Evolutionary conservation across 2,113 vertebrate genomes (phyloP).

Genomic region (Meles meles): DNA sequence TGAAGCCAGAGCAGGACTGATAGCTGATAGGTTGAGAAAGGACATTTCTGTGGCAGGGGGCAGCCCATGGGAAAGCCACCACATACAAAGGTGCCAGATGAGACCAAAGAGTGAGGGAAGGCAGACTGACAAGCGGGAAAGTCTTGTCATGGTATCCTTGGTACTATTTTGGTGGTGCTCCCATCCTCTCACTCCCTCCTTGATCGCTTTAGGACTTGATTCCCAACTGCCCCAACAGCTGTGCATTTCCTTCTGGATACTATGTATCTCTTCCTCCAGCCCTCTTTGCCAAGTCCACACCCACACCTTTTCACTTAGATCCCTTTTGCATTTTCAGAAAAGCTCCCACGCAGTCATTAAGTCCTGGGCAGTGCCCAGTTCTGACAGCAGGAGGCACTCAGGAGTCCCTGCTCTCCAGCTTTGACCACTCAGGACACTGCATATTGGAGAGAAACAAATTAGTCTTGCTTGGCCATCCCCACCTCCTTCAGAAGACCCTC

Average conservation of each 20-base stretch:
- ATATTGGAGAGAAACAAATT: neutral
- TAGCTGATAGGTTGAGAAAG: neutral
- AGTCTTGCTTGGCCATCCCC: neutral
- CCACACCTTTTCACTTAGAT: neutral
- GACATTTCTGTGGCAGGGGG: neutral
- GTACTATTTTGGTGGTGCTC: neutral
- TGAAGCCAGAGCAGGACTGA: neutral
- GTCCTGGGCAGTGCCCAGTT: neutral
- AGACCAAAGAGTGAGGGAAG: rapidly evolving
- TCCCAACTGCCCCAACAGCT: neutral
- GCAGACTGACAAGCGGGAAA: neutral
- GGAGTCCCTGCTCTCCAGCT: neutral
- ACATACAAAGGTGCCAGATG: neutral
- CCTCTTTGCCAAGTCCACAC: neutral
- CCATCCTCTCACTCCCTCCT: neutral
- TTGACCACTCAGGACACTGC: too few species aligned
- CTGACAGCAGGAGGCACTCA: neutral
- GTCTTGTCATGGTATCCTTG: neutral
- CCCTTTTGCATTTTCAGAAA: neutral
- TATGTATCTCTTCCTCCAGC: neutral
- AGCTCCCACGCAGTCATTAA: neutral
- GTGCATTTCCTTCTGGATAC: neutral
- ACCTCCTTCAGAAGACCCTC: neutral
- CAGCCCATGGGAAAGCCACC: neutral
- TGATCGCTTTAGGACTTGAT: neutral